phyloP scores from a whole-genome alignment of 2,797 vertebrate species.

The Semaprochilodus insignis region DNA sequence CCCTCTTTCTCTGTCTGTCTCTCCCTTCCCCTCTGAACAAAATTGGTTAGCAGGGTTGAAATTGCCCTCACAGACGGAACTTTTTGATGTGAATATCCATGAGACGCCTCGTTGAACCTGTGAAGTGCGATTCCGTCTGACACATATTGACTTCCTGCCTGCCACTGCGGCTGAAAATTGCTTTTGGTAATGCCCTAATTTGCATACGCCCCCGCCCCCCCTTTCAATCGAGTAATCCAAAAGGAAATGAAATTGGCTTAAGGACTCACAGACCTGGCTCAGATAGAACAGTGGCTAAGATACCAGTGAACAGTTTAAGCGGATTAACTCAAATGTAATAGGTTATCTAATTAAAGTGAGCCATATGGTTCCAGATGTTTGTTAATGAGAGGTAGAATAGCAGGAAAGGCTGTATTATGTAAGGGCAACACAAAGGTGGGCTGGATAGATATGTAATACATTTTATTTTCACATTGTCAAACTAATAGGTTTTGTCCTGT shows the following conservation, averaged over 20 bases:
- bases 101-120: conserved; percentile 23
- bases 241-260: conserved; percentile 72
- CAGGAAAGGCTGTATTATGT: neutral
- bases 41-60: conserved; percentile 8
- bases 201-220: neutral
- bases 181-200: conserved; percentile 41
- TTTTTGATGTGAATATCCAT: conserved; percentile 19
- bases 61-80: neutral
- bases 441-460: neutral
- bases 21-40: neutral
- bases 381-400: conserved; percentile 1
- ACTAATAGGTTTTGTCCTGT: too few relatives aligned
- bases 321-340: conserved; percentile 63
- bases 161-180: conserved; percentile 34
- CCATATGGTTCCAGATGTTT: neutral
- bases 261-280: conserved; percentile 61
- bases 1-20: neutral
- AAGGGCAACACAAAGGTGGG: neutral
- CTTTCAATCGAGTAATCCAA: conserved; percentile 63
- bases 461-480: neutral
- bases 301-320: conserved; percentile 62
- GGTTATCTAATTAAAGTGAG: conserved; percentile 43
- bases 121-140: conserved; percentile 17
- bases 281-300: conserved; percentile 38
- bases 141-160: conserved; percentile 24